These are phyloP conservation scores for Beroe ovata DNA, from an alignment of 37 sponge, comb jelly and placozoan genomes.

Conservation along the genomic window DNA sequence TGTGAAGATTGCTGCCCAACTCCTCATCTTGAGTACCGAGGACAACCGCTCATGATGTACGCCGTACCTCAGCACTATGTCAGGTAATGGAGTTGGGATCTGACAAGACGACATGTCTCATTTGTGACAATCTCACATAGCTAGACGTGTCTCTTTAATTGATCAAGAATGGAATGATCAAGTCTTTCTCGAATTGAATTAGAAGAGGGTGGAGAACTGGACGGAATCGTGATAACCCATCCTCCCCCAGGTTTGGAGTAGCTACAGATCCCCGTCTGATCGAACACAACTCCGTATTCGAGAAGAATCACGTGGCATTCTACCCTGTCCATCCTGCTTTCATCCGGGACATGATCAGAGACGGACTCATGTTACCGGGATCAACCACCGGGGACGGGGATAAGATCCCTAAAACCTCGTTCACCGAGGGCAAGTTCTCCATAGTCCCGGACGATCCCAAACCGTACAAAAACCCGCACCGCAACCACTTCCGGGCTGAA, in stretches of 20 bases:
- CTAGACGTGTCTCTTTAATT: no score
- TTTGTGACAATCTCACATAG: no score
- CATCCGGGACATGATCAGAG: slow-evolving; percentile 36
- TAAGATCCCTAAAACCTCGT: slow-evolving; percentile 34
- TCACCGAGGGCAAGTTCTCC: slow-evolving; percentile 66
- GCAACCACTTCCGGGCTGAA: slow-evolving; percentile 50
- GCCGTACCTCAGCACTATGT: slow-evolving; percentile 67
- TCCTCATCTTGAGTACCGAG: slow-evolving; percentile 43
- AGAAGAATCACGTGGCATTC: slow-evolving; percentile 62
- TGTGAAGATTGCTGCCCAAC: slow-evolving; percentile 52
- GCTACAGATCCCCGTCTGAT: slow-evolving; percentile 54
- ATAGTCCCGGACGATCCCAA: slow-evolving; percentile 67
- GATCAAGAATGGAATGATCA: no score
- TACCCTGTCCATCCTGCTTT: slow-evolving; percentile 52
- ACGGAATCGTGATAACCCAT: background rate
- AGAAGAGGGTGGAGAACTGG: no score
- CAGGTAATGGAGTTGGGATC: no score
- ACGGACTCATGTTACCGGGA: slow-evolving; percentile 53
- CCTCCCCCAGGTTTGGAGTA: slow-evolving; percentile 39
- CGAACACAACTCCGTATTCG: slow-evolving; percentile 63
- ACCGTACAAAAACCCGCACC: slow-evolving; percentile 62
- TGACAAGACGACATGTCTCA: no score
- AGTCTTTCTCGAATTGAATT: no score
- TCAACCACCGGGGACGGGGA: slow-evolving; percentile 51
- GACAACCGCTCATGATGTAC: slow-evolving; percentile 56